Evolutionary conservation across 2,888 invertebrate species (phyloP).

Genomic region (Acronicta psi): DNA sequence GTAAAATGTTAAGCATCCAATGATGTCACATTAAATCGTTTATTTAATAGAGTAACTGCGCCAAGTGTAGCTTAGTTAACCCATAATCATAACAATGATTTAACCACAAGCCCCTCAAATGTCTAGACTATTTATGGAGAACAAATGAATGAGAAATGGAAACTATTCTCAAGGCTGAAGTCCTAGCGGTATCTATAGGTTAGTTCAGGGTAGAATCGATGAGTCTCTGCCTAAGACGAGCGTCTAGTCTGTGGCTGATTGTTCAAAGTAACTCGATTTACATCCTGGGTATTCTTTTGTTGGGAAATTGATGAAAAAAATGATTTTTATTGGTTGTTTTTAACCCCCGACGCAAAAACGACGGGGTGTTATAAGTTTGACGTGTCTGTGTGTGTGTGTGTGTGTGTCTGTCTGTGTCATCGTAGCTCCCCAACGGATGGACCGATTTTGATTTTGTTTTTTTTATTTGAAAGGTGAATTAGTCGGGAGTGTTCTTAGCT

Average conservation of each 20-base stretch:
- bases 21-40: too few species aligned
- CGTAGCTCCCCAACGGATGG: too few species aligned
- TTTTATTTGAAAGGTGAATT: too few species aligned
- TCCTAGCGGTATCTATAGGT: neutral
- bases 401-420: too few species aligned
- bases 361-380: too few species aligned
- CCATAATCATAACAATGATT: neutral
- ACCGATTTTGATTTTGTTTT: too few species aligned
- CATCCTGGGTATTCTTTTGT: slow-evolving; percentile 20
- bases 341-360: too few species aligned
- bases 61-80: neutral
- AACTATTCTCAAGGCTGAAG: slow-evolving; percentile 28
- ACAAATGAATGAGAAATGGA: slow-evolving; percentile 38
- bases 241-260: slow-evolving; percentile 34
- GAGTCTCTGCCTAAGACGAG: slow-evolving; percentile 18
- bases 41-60: too few species aligned
- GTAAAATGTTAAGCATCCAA: too few species aligned
- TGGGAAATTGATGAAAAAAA: neutral
- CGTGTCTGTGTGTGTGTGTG: too few species aligned
- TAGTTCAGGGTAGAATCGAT: slow-evolving; percentile 19
- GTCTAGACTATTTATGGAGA: slow-evolving; percentile 28
- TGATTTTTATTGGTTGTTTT: neutral
- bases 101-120: neutral
- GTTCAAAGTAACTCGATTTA: slow-evolving; percentile 45
- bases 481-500: too few species aligned